Conservation (phyloP, 1,140 invertebrate genomes). For the Platyscapa corneri region DNA sequence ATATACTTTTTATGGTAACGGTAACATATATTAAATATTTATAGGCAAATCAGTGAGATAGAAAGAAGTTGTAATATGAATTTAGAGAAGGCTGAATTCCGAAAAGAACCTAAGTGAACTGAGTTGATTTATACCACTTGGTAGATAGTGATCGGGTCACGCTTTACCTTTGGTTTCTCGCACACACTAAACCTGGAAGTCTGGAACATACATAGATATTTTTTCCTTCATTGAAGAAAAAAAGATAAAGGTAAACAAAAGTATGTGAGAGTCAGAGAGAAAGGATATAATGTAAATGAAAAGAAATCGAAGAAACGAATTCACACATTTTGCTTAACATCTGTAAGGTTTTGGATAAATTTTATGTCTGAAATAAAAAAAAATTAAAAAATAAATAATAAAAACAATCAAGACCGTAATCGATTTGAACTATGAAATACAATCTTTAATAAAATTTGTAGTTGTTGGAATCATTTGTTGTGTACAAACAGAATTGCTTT, state of each 20-base stretch:
- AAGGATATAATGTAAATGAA: background rate
- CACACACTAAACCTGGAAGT: conserved; percentile 7
- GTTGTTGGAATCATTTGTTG: too few species aligned
- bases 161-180: conserved; percentile 37
- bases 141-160: conserved; percentile 63
- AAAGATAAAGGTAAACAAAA: background rate
- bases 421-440: too few species aligned
- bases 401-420: too few species aligned
- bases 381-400: too few species aligned
- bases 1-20: background rate
- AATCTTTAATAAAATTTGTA: too few species aligned
- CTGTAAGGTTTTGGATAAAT: background rate
- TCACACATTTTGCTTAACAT: background rate
- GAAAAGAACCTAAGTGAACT: conserved; percentile 61
- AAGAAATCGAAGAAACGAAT: conserved; percentile 20
- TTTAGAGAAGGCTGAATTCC: conserved; percentile 63
- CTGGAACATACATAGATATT: background rate
- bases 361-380: background rate
- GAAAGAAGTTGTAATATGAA: conserved; percentile 55
- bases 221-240: conserved; percentile 6
- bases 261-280: background rate
- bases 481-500: too few species aligned
- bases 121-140: conserved; percentile 72
- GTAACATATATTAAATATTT: too few species aligned
- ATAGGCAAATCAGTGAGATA: too few species aligned